Base-by-base conservation (phyloP, 2,888 invertebrate genomes). In the Mimachlamys varia region DNA sequence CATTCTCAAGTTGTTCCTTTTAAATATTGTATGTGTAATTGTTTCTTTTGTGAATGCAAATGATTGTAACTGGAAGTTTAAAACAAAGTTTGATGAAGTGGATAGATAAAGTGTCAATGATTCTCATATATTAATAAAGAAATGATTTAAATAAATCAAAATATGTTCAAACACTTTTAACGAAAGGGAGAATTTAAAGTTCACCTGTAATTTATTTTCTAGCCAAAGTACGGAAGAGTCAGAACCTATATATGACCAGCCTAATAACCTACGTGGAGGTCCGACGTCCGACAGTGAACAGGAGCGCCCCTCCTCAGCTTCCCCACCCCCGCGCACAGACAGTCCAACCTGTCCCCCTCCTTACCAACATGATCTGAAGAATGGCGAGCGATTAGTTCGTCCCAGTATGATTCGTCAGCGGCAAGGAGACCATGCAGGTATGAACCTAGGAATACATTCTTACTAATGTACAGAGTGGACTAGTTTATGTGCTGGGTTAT, bases 221-320 rank as follows among this genome's bases (percentile, higher is more conserved):
- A 95, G 95, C 90, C 95, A 95, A 93, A 96, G 95, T 92, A 95
- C 95, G n/a, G 95, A 95, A 91, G 96, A 96, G 88, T 95, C 95
- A 7, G 97, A 97, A 92, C 96, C 96, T 62, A 94, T 98, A 95
- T 98, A 98, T 95, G 98, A 98, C 96, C 97, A 97, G 95, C 97
- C 98, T 93, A 97, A 97, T 58, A 89, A 92, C 38, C 92, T 93
- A 55, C 93, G 92, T 88, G 92, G 93, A 22, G 94, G 92, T 58
- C 94, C 94, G 89, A 94, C 92, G 37, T 96, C 96, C 0, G 95
- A 95, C 92, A 95, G 95, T 89, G 96, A 95, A 55, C 93, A 93
- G 33, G 94, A 95, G 50, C 92, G 95, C 19, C 94, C 95, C 0
- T 95, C 96, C 95, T 91, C 96, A 94, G 93, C 95, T 10, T 97